These are phyloP conservation scores for Cephus nigrinus DNA, from an alignment of 2,888 invertebrate genomes.

Conservation along the genomic window DNA sequence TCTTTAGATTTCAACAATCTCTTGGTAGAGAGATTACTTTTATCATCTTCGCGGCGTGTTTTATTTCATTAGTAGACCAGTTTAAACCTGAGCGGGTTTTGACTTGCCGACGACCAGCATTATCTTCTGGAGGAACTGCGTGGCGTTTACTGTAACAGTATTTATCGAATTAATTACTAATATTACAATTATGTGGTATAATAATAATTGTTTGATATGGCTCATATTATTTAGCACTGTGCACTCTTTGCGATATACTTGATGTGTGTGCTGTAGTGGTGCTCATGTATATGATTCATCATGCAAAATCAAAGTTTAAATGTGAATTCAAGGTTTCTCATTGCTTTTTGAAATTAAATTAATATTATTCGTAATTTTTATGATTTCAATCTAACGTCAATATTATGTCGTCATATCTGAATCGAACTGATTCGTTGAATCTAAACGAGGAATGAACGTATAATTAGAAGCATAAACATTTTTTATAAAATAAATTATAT, in stretches of 20 bases:
- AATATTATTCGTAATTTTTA: too few species aligned
- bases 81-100: conserved; percentile 77
- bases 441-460: too few species aligned
- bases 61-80: conserved; percentile 21
- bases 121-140: conserved; percentile 76
- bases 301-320: conserved; percentile 49
- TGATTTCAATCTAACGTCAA: too few species aligned
- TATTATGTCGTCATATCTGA: too few species aligned
- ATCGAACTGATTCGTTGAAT: too few species aligned
- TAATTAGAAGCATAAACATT: too few species aligned
- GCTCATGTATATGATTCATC: conserved; percentile 33
- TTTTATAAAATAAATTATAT: not conserved
- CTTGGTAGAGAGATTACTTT: not conserved
- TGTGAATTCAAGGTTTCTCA: too few species aligned
- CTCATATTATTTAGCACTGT: not conserved
- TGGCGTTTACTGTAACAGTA: conserved; percentile 70
- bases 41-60: not conserved
- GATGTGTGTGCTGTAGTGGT: conserved; percentile 11
- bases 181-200: not conserved
- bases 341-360: too few species aligned
- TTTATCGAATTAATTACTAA: conserved; percentile 6
- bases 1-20: not conserved
- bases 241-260: not conserved
- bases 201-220: not conserved
- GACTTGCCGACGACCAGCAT: conserved; percentile 81